A percentile compares a stretch with the other conserved stretches of the same genome.
phyloP scores from a whole-genome alignment of 2,888 invertebrate genomes.

The Gibbula magus region DNA sequence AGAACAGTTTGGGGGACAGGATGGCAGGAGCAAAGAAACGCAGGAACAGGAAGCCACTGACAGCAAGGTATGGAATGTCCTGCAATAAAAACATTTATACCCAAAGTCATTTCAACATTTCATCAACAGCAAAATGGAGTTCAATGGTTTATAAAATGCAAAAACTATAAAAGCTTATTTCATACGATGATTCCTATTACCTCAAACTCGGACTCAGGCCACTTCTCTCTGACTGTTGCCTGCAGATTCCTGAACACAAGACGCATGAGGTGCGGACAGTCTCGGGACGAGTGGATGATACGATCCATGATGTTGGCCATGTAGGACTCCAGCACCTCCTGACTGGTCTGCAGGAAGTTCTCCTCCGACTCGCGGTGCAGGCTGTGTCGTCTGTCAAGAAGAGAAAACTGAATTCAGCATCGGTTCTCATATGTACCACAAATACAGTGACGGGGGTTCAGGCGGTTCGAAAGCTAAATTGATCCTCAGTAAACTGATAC shows the following conservation, averaged over 20 bases:
- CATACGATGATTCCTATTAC: too few species aligned
- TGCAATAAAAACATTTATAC: slow-evolving; percentile 27
- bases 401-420: too few species aligned
- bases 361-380: slow-evolving; percentile 48
- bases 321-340: slow-evolving; percentile 49
- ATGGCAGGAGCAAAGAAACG: slow-evolving; percentile 62
- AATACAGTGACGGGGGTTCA: too few species aligned
- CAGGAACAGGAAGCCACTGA: slow-evolving; percentile 60
- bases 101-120: background rate
- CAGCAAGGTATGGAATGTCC: slow-evolving; percentile 54
- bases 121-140: too few species aligned
- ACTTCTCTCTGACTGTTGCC: slow-evolving; percentile 48
- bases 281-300: slow-evolving; percentile 47
- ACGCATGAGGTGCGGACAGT: slow-evolving; percentile 53
- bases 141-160: too few species aligned
- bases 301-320: slow-evolving; percentile 46
- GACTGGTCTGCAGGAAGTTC: slow-evolving; percentile 52
- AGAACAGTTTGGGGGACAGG: slow-evolving; percentile 60
- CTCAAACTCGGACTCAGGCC: slow-evolving; percentile 55
- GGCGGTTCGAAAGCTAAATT: too few species aligned
- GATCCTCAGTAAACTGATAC: too few species aligned
- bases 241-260: slow-evolving; percentile 54
- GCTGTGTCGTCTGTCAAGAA: slow-evolving; percentile 39
- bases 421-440: too few species aligned
- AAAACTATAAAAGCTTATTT: too few species aligned